These are phyloP conservation scores for Pomatostomus ruficeps DNA, from an alignment of 2,113 vertebrate species.

Conservation along the genomic window DNA sequence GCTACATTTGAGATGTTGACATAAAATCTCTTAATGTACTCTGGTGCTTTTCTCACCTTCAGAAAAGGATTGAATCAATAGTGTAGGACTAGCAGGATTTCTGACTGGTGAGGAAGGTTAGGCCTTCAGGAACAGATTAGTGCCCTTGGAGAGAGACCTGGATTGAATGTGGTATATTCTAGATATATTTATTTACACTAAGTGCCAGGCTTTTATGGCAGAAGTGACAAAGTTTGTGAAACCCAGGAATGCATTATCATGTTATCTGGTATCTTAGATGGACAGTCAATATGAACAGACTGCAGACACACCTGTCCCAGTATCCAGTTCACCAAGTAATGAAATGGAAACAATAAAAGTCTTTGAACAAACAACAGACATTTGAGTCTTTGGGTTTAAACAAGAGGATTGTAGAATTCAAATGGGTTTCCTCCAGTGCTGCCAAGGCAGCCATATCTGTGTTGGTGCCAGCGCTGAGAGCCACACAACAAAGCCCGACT, in stretches of 20 bases:
- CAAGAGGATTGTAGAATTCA: constrained; percentile 38
- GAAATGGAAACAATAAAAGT: constrained; percentile 59
- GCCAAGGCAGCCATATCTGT: constrained; percentile 48
- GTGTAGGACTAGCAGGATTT: not conserved
- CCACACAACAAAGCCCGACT: constrained; percentile 6
- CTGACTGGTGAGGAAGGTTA: not conserved
- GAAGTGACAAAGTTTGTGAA: constrained; percentile 63
- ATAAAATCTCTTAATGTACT: not conserved
- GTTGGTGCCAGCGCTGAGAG: not conserved
- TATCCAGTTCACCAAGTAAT: constrained; percentile 58
- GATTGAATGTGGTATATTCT: constrained; percentile 1
- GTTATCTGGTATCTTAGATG: constrained; percentile 42
- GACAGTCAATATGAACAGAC: constrained; percentile 51
- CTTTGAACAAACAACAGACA: constrained; percentile 56
- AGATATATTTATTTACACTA: constrained; percentile 33
- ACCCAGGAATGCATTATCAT: constrained; percentile 46
- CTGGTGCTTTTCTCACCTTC: not conserved
- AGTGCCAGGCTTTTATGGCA: constrained; percentile 18
- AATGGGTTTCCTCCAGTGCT: constrained; percentile 31
- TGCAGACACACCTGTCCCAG: constrained; percentile 42
- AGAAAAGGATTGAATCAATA: not conserved
- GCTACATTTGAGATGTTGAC: not conserved
- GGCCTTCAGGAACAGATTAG: constrained; percentile 13
- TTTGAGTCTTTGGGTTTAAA: constrained; percentile 47
- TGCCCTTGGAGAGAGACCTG: not conserved